phyloP scores from a whole-genome alignment of 2,113 vertebrate species.

The Apeltes quadracus region DNA sequence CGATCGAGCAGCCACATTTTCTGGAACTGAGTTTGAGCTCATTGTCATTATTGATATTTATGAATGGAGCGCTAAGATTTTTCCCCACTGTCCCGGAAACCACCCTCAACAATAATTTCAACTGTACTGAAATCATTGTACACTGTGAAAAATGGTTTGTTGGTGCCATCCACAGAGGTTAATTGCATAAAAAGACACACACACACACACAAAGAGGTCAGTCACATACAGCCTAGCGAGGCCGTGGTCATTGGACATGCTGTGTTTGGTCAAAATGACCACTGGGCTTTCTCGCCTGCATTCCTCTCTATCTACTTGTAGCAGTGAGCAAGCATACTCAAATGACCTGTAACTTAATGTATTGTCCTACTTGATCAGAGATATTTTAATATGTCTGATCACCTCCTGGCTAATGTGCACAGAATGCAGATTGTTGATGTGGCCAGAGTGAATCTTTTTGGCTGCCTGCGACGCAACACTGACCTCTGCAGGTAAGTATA shows the following conservation, averaged over 20 bases:
- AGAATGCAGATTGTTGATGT: constrained; percentile 81
- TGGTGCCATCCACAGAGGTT: neutral
- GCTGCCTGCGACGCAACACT: constrained; percentile 83
- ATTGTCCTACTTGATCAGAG: neutral
- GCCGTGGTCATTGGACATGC: neutral
- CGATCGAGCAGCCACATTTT: neutral
- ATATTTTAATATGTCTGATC: constrained; percentile 22
- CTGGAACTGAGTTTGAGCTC: neutral
- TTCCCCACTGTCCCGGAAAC: neutral
- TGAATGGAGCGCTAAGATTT: neutral
- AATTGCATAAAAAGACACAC: neutral
- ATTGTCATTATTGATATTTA: neutral
- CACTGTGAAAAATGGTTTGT: neutral
- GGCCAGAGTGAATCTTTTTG: constrained; percentile 81
- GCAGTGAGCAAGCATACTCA: neutral
- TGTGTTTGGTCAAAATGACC: neutral
- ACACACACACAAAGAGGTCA: neutral
- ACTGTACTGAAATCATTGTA: neutral
- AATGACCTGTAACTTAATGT: neutral
- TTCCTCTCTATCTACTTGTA: neutral
- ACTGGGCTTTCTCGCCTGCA: neutral
- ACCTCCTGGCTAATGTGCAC: constrained; percentile 88
- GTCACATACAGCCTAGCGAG: neutral
- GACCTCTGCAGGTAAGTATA: constrained; percentile 81
- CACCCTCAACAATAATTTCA: neutral